phyloP scores from a whole-genome alignment of 2,888 invertebrate species.

The Melanostoma scalare region DNA sequence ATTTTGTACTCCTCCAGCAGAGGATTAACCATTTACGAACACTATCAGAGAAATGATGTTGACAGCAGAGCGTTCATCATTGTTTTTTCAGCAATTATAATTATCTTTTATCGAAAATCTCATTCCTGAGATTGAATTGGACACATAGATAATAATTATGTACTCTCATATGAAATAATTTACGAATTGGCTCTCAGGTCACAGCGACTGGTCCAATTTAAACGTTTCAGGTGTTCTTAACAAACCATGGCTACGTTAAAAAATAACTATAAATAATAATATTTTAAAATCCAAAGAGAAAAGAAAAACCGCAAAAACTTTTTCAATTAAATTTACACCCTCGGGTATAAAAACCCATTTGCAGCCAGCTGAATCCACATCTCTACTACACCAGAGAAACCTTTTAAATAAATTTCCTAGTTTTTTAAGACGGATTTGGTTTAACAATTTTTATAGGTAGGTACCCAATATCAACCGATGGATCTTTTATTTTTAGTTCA shows the following conservation, averaged over 20 bases:
- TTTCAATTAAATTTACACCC: conserved; percentile 36
- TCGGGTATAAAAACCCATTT: conserved; percentile 10
- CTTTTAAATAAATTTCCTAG: no score
- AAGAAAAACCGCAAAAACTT: conserved; percentile 1
- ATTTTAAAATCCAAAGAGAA: background rate
- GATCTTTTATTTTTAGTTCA: no score
- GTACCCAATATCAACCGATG: no score
- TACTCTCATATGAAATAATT: no score
- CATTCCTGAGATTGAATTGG: no score
- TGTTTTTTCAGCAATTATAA: no score
- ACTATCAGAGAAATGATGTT: conserved; percentile 24
- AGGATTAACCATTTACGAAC: conserved; percentile 5
- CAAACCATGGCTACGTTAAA: background rate
- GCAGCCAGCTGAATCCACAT: background rate
- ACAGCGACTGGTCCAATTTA: background rate
- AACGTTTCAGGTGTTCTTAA: conserved; percentile 2
- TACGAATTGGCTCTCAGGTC: no score
- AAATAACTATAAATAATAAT: background rate
- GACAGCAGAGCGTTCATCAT: background rate
- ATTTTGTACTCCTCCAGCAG: conserved; percentile 22
- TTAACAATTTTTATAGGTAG: no score
- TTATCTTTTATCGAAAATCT: no score
- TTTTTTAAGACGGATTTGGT: no score
- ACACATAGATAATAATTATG: no score
- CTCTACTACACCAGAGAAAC: background rate